These are phyloP conservation scores for Brachionus angularis DNA, from an alignment of 1,140 invertebrate species.

Conservation along the genomic window DNA sequence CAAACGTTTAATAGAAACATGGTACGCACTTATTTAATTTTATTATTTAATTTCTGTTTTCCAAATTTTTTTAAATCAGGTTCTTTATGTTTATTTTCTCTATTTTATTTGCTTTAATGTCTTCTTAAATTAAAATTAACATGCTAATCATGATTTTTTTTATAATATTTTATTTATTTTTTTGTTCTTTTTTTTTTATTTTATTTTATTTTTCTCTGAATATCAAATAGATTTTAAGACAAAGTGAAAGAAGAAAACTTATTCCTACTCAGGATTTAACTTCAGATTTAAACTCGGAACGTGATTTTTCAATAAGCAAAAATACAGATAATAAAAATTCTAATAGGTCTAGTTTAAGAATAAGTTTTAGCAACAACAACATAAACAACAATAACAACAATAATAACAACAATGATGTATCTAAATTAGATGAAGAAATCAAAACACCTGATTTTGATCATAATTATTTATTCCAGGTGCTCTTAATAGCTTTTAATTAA, in stretches of 20 bases:
- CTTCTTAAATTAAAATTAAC: too few relatives aligned
- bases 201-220: constrained; percentile 34
- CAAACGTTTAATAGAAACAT: not conserved
- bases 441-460: constrained; percentile 43
- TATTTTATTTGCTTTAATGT: too few relatives aligned
- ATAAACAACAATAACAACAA: too few relatives aligned
- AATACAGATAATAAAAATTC: constrained; percentile 13
- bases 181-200: not conserved
- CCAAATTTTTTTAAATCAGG: too few relatives aligned
- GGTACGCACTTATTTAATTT: too few relatives aligned
- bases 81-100: too few relatives aligned
- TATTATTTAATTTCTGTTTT: too few relatives aligned
- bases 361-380: not conserved
- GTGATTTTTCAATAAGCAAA: too few relatives aligned
- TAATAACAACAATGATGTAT: not conserved
- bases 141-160: not conserved
- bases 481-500: not conserved
- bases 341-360: not conserved
- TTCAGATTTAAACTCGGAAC: constrained; percentile 18
- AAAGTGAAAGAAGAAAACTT: constrained; percentile 40
- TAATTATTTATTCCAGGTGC: constrained; percentile 39
- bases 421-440: constrained; percentile 22
- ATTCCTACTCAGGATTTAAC: constrained; percentile 22
- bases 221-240: constrained; percentile 32
- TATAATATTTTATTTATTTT: not conserved